phyloP scores from a whole-genome alignment of 2,797 vertebrate species.

The Enteromius argenteus region DNA sequence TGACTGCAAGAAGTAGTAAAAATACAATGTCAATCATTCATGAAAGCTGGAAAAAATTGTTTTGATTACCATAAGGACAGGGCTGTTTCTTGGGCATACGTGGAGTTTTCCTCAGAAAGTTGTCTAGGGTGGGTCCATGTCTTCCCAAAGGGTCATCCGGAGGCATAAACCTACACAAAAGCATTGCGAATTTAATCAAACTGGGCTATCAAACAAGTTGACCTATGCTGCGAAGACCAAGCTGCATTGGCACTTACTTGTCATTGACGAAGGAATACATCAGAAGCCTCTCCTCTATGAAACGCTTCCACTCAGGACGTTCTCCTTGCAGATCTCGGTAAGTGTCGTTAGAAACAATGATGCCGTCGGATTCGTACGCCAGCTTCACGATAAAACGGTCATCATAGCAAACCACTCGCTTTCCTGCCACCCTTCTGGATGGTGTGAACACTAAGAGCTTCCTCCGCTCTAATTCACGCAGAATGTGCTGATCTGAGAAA shows the following conservation, averaged over 20 bases:
- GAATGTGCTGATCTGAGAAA: slow-evolving; percentile 76
- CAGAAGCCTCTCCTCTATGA: slow-evolving; percentile 78
- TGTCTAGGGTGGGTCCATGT: slow-evolving; percentile 77
- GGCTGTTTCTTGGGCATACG: slow-evolving; percentile 85
- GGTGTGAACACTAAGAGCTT: slow-evolving; percentile 81
- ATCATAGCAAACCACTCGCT: slow-evolving; percentile 80
- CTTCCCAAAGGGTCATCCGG: slow-evolving; percentile 81
- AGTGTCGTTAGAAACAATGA: slow-evolving; percentile 81
- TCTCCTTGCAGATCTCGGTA: slow-evolving; percentile 80
- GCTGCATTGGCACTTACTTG: slow-evolving; percentile 69
- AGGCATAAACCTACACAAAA: slow-evolving; percentile 76
- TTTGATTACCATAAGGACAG: slow-evolving; percentile 88
- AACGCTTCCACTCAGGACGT: slow-evolving; percentile 78
- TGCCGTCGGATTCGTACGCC: slow-evolving; percentile 73
- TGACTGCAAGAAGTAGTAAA: slow-evolving; percentile 16
- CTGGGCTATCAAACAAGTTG: background rate
- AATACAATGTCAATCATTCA: background rate
- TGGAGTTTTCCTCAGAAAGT: slow-evolving; percentile 75
- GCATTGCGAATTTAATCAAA: slow-evolving; percentile 1
- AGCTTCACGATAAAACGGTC: slow-evolving; percentile 81
- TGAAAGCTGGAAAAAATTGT: background rate
- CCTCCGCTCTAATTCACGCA: slow-evolving; percentile 76
- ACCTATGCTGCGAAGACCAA: background rate
- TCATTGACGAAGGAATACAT: slow-evolving; percentile 82
- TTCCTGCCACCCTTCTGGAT: slow-evolving; percentile 73